A percentile compares a stretch with the other conserved stretches of the same genome.
Evolutionary conservation across 2,797 vertebrate genomes (phyloP).

Genomic region (Valencia hispanica): DNA sequence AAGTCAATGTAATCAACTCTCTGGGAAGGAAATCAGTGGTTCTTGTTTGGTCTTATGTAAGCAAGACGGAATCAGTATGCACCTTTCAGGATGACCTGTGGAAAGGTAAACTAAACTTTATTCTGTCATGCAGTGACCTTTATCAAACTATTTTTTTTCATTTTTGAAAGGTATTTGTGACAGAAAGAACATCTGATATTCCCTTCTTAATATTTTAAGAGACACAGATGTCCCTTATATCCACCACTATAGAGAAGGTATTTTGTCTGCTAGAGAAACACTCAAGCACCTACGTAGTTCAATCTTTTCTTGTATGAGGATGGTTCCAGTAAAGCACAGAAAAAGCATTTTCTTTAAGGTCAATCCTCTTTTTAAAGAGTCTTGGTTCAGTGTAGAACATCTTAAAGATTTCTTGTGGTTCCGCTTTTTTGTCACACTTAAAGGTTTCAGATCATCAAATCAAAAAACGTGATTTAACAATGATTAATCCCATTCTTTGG

Average conservation of each 20-base stretch:
- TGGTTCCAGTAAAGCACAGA: neutral
- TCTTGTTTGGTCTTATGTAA: constrained; percentile 15
- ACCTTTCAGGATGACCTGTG: neutral
- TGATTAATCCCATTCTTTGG: neutral
- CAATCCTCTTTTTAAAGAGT: neutral
- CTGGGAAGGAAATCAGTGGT: constrained; percentile 42
- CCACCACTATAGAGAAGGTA: neutral
- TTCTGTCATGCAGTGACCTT: neutral
- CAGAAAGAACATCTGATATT: neutral
- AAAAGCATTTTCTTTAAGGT: too few species aligned
- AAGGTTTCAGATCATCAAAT: neutral
- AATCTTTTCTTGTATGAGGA: neutral
- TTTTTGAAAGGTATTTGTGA: neutral
- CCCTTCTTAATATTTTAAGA: neutral
- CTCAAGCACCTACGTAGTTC: neutral
- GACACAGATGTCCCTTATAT: neutral
- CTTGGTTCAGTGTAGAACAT: neutral
- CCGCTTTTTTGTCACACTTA: neutral
- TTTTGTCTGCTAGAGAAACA: neutral
- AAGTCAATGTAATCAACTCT: constrained; percentile 26
- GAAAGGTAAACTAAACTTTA: neutral
- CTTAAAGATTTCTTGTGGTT: neutral
- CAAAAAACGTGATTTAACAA: neutral
- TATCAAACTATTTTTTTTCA: neutral
- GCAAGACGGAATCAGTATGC: neutral